Evolutionary conservation across 2,797 vertebrate genomes (phyloP), one percentile per base, ranked within the genome.

Genomic region (Melanotaenia parkinsoni): DNA sequence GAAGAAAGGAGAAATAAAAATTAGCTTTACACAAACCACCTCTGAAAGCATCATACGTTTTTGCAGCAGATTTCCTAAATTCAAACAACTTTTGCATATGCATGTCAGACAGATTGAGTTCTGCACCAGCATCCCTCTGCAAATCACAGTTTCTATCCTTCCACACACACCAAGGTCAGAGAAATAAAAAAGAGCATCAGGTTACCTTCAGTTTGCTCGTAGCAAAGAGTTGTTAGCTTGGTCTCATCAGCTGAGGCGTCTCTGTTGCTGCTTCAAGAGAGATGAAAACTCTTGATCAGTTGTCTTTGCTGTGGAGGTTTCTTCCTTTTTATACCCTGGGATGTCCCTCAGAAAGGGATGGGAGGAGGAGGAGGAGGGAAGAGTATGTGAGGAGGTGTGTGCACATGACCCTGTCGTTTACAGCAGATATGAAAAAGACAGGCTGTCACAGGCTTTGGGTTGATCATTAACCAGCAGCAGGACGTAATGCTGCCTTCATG

Each of bases 271-370:
- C 37, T 68, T 57, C 71, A 67, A 73, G 32, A 47, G 56, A 63
- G 65, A 26, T 76, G n/a, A 75, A 53, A 43, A 59, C 38, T 76
- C 70, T 58, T 6, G 33, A 43, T 82, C 20, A 18, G 16, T 63
- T 81, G 70, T 81, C 6, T 67, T 74, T 59, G 11, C 58, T 76
- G 30, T 72, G 59, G 18, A 58, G 26, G 16, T 22, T 63, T 28
- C 56, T 22, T 68, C 75, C 24, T 86, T 91, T 50, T 90, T 94
- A 94, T 93, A 89, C 72, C 5, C 62, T 67, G 75, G 77, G 79
- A 78, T 73, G 73, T 80, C 79, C 85, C 81, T 51, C 7, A 26
- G 4, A 63, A 33, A 35, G 37, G 33, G 33, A 62, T 45, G 40
- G 69, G 28, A 43, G 70, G 28, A 54, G 63, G 28, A 0, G 22